Evolutionary conservation across 2,888 invertebrate genomes (phyloP).

Genomic region (Brachypterus glaber): DNA sequence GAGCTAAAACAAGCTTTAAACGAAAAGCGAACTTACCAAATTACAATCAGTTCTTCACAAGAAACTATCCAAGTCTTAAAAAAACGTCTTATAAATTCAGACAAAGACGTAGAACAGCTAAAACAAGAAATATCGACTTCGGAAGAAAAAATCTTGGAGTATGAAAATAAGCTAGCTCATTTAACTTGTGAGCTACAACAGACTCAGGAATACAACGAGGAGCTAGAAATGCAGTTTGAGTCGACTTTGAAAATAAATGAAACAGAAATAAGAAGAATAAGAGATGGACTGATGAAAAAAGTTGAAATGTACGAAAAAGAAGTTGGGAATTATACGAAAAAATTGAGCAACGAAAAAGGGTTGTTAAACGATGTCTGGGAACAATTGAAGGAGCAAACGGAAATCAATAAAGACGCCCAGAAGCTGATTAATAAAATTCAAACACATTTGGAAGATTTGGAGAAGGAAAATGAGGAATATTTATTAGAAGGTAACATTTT

Average conservation of each 20-base stretch:
- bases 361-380: slow-evolving; percentile 23
- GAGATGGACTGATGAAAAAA: slow-evolving; percentile 29
- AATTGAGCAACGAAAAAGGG: slow-evolving; percentile 18
- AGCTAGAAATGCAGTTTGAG: slow-evolving; percentile 33
- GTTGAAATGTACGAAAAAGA: slow-evolving; percentile 23
- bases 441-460: slow-evolving; percentile 20
- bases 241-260: slow-evolving; percentile 28
- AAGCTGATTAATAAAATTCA: slow-evolving; percentile 20
- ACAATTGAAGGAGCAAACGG: slow-evolving; percentile 25
- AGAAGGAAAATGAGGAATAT: slow-evolving; percentile 11
- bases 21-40: slow-evolving; percentile 49
- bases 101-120: slow-evolving; percentile 50
- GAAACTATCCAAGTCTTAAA: slow-evolving; percentile 51
- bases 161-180: slow-evolving; percentile 31
- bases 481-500: too few species aligned
- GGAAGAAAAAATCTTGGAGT: slow-evolving; percentile 32
- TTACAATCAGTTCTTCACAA: slow-evolving; percentile 50
- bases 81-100: slow-evolving; percentile 49
- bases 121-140: slow-evolving; percentile 36
- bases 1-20: slow-evolving; percentile 42
- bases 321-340: slow-evolving; percentile 15
- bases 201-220: slow-evolving; percentile 28
- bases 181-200: slow-evolving; percentile 29
- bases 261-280: slow-evolving; percentile 26
- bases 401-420: slow-evolving; percentile 20